These are phyloP conservation scores for Stichopus horrens DNA, from an alignment of 53 echinoderm and acorn worm genomes.

Conservation along the genomic window DNA sequence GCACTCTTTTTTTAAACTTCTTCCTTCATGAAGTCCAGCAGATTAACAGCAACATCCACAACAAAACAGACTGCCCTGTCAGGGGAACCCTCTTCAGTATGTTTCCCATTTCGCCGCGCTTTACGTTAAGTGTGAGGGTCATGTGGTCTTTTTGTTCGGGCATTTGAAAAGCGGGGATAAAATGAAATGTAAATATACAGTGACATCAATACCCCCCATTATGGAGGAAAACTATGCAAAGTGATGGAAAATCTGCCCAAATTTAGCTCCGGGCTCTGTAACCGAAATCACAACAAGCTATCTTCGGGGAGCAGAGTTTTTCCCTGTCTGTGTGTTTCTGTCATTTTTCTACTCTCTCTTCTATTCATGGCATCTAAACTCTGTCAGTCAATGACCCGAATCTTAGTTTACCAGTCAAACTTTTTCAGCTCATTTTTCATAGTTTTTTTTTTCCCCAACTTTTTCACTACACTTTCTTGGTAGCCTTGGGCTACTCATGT, in stretches of 20 bases:
- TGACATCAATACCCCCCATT: slow-evolving; percentile 46
- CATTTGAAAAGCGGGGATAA: slow-evolving; percentile 34
- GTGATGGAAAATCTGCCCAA: slow-evolving; percentile 5
- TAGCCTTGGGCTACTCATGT: slow-evolving; percentile 8
- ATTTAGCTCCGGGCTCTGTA: slow-evolving; percentile 19
- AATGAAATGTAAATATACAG: slow-evolving; percentile 37
- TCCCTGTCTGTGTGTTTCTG: slow-evolving; percentile 9
- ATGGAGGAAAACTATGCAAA: slow-evolving; percentile 19
- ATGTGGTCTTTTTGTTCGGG: slow-evolving; percentile 21
- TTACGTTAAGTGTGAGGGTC: slow-evolving; percentile 11
- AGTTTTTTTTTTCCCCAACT: neutral
- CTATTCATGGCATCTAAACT: slow-evolving; percentile 13
- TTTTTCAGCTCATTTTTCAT: slow-evolving; percentile 25
- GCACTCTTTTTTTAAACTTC: no score
- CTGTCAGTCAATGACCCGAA: slow-evolving; percentile 42
- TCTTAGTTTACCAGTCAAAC: neutral
- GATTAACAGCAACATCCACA: no score
- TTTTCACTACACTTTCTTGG: neutral
- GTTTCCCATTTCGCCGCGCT: neutral
- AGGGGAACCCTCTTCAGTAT: neutral
- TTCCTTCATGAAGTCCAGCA: no score
- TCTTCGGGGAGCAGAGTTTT: slow-evolving; percentile 20
- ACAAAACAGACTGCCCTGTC: no score
- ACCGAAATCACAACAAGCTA: slow-evolving; percentile 22
- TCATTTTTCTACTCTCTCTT: neutral